A percentile compares a stretch with the other conserved stretches of the same genome.
Evolutionary conservation across 23 tunicate genomes (phyloP).

Genomic region (Clavelina lepadiformis): DNA sequence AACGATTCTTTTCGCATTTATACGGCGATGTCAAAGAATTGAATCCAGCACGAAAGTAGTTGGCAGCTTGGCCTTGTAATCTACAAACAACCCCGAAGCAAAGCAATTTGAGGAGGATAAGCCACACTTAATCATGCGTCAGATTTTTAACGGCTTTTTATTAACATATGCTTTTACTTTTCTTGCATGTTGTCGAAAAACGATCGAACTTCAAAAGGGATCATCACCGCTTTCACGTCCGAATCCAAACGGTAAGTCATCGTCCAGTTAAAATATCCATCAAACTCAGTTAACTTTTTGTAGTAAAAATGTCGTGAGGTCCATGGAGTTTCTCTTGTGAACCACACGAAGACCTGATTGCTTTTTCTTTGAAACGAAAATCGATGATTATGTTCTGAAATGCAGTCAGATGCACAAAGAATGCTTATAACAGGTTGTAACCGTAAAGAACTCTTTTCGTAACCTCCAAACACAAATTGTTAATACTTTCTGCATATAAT

Average conservation of each 20-base stretch:
- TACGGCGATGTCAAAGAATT: too few relatives aligned
- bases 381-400: too few relatives aligned
- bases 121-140: constrained; percentile 32
- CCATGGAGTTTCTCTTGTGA: constrained; percentile 58
- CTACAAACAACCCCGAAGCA: too few relatives aligned
- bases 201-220: constrained; percentile 21
- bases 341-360: constrained; percentile 54
- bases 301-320: constrained; percentile 27
- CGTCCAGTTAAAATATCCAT: constrained; percentile 55
- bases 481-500: too few relatives aligned
- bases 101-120: too few relatives aligned
- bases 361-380: constrained; percentile 10
- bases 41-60: too few relatives aligned
- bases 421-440: too few relatives aligned
- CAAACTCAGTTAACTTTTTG: constrained; percentile 11
- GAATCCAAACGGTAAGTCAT: constrained; percentile 47
- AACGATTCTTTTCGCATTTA: neutral
- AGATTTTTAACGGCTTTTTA: neutral
- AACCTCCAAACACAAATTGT: too few relatives aligned
- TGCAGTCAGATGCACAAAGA: too few relatives aligned
- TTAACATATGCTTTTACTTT: neutral
- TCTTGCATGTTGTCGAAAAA: neutral
- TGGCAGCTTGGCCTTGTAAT: too few relatives aligned
- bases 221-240: constrained; percentile 55
- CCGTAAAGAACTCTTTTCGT: too few relatives aligned